Evolutionary conservation across 2,888 invertebrate genomes (phyloP), one percentile per base, ranked within the genome.

Genomic region (Ametastegia equiseti): DNA sequence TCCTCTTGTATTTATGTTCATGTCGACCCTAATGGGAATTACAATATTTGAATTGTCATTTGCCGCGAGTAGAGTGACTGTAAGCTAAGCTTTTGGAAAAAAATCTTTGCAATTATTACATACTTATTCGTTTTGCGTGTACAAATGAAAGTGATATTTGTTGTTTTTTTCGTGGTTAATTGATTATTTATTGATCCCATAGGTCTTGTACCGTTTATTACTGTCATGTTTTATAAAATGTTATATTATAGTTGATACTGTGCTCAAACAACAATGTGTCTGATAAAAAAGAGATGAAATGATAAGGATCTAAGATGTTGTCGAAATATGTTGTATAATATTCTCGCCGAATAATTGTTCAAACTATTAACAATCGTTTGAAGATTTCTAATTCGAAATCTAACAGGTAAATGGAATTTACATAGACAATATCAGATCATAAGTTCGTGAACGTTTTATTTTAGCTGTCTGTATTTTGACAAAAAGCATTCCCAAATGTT

Each of bases 401-500:
- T 13, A 9, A 23, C n/a, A 67, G 19, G 39, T 13, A 23, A 39
- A 23, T 42, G 13, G 30, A 47, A 30, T 47, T 15, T 30, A 36
- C 33, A 47, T 9, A 30, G 50, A 75, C 13, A 54, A 54, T 54
- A 71, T 71, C 45, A 75, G 23, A 36, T 75, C 15, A 54, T 36
- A 11, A 75, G 54, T 75, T 75, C n/a, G 19, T 36, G 5, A 36
- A 11, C 1, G 23, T 50, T 9, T 45, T n/a, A n/a, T n/a, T 54
- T 13, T 54, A 75, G 42, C 54, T 75, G 42, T 71, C 30, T 42
- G 71, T 47, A 54, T 36, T 54, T n/a, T 50, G 33, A 54, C 36
- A n/a, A 36, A 75, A 47, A 30, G 71, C 42, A 71, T 71, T 71
- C 71, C 27, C 27, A n/a, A 71, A 71, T 71, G 15, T 47, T 47